Evolutionary conservation across 2,888 invertebrate species (phyloP).

Genomic region (Caenorhabditis parvicauda): DNA sequence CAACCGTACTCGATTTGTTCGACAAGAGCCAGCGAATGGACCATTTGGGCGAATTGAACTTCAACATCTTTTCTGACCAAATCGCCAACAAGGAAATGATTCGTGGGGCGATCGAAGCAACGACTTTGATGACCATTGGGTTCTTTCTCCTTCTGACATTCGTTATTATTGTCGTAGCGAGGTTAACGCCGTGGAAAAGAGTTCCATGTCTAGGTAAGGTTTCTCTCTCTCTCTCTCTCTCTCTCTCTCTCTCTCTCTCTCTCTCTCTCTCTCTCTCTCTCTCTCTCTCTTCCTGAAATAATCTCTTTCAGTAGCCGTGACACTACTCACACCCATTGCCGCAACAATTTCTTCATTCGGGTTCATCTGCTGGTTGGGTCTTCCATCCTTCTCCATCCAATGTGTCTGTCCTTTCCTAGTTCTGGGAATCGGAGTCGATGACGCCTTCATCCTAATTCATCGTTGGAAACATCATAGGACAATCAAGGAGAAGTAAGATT

Average conservation of each 20-base stretch:
- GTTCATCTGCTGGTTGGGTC: slow-evolving; percentile 45
- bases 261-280: slow-evolving; percentile 27
- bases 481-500: slow-evolving; percentile 15
- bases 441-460: slow-evolving; percentile 59
- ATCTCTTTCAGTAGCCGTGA: slow-evolving; percentile 20
- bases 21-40: slow-evolving; percentile 29
- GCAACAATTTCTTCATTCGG: slow-evolving; percentile 55
- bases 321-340: slow-evolving; percentile 54
- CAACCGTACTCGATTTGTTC: slow-evolving; percentile 35
- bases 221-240: no score
- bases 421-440: slow-evolving; percentile 59
- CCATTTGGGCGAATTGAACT: slow-evolving; percentile 30
- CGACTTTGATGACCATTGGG: slow-evolving; percentile 57
- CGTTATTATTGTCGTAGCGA: slow-evolving; percentile 42
- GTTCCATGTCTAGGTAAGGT: slow-evolving; percentile 16
- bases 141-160: slow-evolving; percentile 54
- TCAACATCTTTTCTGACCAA: slow-evolving; percentile 58
- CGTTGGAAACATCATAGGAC: slow-evolving; percentile 49
- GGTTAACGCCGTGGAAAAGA: slow-evolving; percentile 23
- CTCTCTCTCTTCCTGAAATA: no score
- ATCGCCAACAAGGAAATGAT: slow-evolving; percentile 61
- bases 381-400: slow-evolving; percentile 56
- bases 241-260: slow-evolving; percentile 24
- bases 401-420: slow-evolving; percentile 60
- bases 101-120: slow-evolving; percentile 59